Base-by-base conservation (phyloP, 2,888 invertebrate species). In the Branchipolynoe longqiensis region DNA sequence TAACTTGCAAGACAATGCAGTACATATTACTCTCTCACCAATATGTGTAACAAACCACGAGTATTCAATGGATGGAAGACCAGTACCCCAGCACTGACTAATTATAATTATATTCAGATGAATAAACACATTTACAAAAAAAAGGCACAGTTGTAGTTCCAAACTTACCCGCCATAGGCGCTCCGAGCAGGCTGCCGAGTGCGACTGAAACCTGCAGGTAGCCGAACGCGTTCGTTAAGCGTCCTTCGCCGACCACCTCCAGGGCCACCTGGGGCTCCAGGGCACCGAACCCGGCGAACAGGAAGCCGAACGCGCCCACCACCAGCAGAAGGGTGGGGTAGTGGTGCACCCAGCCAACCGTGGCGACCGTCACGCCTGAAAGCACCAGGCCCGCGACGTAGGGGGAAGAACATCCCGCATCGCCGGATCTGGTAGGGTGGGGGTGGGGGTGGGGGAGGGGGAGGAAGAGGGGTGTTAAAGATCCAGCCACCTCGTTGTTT, bases 181-280 rank as follows among this genome's bases (percentile, higher is more conserved):
- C 48, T 28, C 78, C 78, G 22, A 78, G 3, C 0, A 78, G 41
- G 33, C 78, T 78, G 14, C 78, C 78, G 1, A 31, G 41, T 14
- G 48, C 78, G 2, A 78, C 78, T 48, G 48, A 78, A 0, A 78
- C 41, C 78, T 48, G 78, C 25, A 48, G 78, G 25, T 31, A 78
- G 0, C 78, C 78, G 48, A 78, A 78, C 8, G 48, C 78, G 28
- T 18, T 48, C 25, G 78, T 25, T 8, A 78, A 25, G 4, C 18
- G 18, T 0, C 33, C n/a, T 25, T 78, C 48, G 8, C 78, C 78
- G 6, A 78, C 78, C 0, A 78, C 28, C 28, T 78, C 25, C 25
- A 78, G 41, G 4, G 48, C 28, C 1, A 54, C 54, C 31, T 78
- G 78, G 12, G 78, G 78, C 28, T 78, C 31, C 1, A 78, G 41